Evolutionary conservation across 2,888 invertebrate genomes (phyloP).

Genomic region (Dastarcus helophoroides): DNA sequence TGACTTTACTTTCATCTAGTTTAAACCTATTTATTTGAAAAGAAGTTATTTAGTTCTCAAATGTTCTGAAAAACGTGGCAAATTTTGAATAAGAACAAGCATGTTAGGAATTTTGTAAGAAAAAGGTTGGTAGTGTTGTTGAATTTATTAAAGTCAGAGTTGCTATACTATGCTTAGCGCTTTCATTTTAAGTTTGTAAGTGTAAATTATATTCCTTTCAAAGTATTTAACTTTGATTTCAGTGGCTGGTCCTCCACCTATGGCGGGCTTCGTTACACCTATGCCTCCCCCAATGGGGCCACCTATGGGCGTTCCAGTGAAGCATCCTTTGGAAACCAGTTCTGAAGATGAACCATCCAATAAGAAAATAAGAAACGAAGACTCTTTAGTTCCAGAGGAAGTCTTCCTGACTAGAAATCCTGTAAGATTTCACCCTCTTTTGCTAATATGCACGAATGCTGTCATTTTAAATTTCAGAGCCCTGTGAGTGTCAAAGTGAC

Average conservation of each 20-base stretch:
- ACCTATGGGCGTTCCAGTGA: conserved; percentile 36
- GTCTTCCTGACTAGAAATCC: conserved; percentile 63
- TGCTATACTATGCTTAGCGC: no score
- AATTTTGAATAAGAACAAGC: conserved; percentile 4
- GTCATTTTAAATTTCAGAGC: conserved; percentile 47
- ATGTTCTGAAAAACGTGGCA: no score
- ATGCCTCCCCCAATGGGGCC: conserved; percentile 30
- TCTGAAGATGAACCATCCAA: conserved; percentile 74
- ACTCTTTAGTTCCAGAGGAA: conserved; percentile 81
- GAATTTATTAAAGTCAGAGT: no score
- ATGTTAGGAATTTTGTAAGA: conserved; percentile 1
- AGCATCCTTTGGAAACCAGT: conserved; percentile 39
- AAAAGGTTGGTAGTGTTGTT: no score
- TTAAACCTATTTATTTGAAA: no score
- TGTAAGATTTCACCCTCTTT: conserved; percentile 28
- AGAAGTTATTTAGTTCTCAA: conserved; percentile 4
- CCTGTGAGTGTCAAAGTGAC: conserved; percentile 73
- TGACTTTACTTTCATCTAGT: no score
- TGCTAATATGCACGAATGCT: background rate
- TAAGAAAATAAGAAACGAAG: conserved; percentile 86
- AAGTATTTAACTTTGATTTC: no score
- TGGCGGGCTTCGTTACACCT: conserved; percentile 38
- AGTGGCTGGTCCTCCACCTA: conserved; percentile 41
- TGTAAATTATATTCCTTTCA: no score
- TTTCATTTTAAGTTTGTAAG: no score